Percentiles rank a stretch among this genome's conserved stretches.
phyloP scores from a whole-genome alignment of 2,113 vertebrate species.

The Nematolebias whitei region DNA sequence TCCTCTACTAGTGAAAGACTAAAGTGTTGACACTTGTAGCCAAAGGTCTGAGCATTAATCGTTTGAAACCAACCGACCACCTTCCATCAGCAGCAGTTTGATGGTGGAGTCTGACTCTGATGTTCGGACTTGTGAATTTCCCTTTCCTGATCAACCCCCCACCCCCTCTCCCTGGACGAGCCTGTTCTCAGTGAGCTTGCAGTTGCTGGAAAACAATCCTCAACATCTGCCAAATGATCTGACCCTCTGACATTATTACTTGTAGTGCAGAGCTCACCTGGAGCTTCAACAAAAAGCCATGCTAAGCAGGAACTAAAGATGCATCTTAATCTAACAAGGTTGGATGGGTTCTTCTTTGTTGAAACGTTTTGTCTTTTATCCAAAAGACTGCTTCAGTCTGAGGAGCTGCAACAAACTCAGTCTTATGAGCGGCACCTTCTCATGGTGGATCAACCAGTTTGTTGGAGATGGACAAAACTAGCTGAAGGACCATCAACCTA shows the following conservation, averaged over 20 bases:
- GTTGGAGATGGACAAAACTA: too few species aligned
- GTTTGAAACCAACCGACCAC: slow-evolving; percentile 60
- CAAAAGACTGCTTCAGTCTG: too few species aligned
- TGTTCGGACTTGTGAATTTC: slow-evolving; percentile 52
- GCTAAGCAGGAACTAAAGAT: slow-evolving; percentile 76
- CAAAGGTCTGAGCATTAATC: slow-evolving; percentile 82
- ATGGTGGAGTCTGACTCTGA: slow-evolving; percentile 51
- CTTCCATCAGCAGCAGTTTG: slow-evolving; percentile 55
- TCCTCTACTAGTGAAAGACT: slow-evolving; percentile 65
- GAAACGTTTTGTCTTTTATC: too few species aligned
- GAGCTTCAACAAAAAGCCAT: slow-evolving; percentile 79
- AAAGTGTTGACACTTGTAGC: slow-evolving; percentile 76
- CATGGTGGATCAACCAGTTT: too few species aligned
- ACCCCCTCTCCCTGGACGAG: slow-evolving; percentile 57
- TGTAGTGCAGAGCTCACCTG: slow-evolving; percentile 66
- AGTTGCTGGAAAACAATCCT: slow-evolving; percentile 77
- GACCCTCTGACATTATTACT: slow-evolving; percentile 71
- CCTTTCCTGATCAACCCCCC: slow-evolving; percentile 63
- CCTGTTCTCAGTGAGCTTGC: slow-evolving; percentile 71
- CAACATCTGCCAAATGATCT: slow-evolving; percentile 77
- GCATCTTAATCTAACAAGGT: too few species aligned
- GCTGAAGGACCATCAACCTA: too few species aligned
- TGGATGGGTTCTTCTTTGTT: too few species aligned
- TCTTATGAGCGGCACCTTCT: too few species aligned
- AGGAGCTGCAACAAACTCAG: too few species aligned